Percentiles rank a stretch among this genome's conserved stretches.
phyloP scores from a whole-genome alignment of 2,797 vertebrate species.

The Oophaga sylvatica region DNA sequence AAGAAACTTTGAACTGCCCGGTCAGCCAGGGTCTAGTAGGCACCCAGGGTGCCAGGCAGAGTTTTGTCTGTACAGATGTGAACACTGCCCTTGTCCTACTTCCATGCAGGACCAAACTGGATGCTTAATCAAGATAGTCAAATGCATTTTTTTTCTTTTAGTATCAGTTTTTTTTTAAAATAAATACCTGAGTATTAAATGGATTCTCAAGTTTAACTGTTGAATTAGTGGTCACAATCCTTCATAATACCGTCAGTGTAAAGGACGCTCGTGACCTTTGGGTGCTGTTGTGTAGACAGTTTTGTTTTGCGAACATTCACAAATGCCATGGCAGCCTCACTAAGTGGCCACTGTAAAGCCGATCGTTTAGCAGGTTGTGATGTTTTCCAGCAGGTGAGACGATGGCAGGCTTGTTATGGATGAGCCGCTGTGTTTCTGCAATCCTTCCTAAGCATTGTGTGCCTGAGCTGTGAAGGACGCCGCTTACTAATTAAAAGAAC shows the following conservation, averaged over 20 bases:
- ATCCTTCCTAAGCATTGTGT: conserved; percentile 12
- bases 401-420: conserved; percentile 2
- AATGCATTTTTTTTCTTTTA: no score
- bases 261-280: neutral
- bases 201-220: neutral
- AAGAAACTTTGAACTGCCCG: no score
- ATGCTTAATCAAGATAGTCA: no score
- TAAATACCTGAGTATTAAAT: no score
- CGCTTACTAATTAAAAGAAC: conserved; percentile 48
- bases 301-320: neutral
- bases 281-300: no score
- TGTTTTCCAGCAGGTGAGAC: neutral
- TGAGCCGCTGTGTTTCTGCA: neutral
- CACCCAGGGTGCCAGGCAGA: no score
- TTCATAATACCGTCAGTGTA: neutral
- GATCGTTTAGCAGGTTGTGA: neutral
- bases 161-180: no score
- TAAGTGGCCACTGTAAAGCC: neutral
- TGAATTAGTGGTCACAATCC: neutral
- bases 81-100: no score
- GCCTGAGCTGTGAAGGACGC: neutral
- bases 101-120: no score
- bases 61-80: no score
- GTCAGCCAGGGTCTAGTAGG: no score
- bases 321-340: neutral